These are phyloP conservation scores for Chrysolina oricalcia DNA, from an alignment of 2,888 invertebrate genomes.

Conservation along the genomic window DNA sequence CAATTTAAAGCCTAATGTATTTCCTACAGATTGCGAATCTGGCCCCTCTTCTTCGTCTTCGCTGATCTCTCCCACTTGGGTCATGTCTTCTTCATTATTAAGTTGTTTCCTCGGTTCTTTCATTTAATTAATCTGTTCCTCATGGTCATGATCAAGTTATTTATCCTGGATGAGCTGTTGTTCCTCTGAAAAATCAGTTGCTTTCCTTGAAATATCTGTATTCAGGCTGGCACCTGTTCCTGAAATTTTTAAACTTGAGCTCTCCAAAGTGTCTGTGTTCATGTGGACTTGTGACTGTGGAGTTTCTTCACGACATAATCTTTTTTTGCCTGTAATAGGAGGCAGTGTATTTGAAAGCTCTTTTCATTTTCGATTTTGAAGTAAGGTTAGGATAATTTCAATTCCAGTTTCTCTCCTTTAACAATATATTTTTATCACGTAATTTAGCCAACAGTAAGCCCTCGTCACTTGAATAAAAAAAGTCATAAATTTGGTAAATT, in stretches of 20 bases:
- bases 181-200: background rate
- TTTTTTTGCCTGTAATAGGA: too few relatives aligned
- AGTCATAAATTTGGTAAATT: background rate
- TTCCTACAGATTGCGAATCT: slow-evolving; percentile 22
- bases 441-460: background rate
- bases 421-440: background rate
- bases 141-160: too few relatives aligned
- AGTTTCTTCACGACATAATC: too few relatives aligned
- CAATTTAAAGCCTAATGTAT: slow-evolving; percentile 13
- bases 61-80: slow-evolving; percentile 11
- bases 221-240: background rate
- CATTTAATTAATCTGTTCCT: too few relatives aligned
- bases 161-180: too few relatives aligned
- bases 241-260: background rate
- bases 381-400: background rate
- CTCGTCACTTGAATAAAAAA: background rate
- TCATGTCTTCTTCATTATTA: slow-evolving; percentile 11
- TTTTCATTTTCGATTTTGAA: too few relatives aligned
- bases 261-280: too few relatives aligned
- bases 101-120: slow-evolving; percentile 7
- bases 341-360: too few relatives aligned
- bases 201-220: background rate
- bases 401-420: background rate
- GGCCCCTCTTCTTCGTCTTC: slow-evolving; percentile 26
- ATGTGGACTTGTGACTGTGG: too few relatives aligned